phyloP scores from a whole-genome alignment of 2,797 vertebrate genomes.

The Emydoidea blandingii region DNA sequence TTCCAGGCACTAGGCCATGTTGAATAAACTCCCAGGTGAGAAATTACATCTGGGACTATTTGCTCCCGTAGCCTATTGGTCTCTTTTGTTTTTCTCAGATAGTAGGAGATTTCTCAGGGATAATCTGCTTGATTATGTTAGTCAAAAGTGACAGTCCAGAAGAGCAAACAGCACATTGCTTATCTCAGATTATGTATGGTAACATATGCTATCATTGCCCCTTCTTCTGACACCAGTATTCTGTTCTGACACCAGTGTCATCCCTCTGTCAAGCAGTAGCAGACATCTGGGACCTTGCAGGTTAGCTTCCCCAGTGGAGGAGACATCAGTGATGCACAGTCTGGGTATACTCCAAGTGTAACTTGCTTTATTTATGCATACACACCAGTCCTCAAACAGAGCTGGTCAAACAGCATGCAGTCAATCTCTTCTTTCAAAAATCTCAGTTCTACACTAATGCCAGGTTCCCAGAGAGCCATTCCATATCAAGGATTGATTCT shows the following conservation, averaged over 20 bases:
- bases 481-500: background rate
- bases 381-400: background rate
- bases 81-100: slow-evolving; percentile 47
- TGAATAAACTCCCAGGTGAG: slow-evolving; percentile 70
- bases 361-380: background rate
- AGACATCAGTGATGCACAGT: background rate
- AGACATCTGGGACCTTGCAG: background rate
- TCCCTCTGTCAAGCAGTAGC: background rate
- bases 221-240: background rate
- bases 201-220: background rate
- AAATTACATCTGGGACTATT: slow-evolving; percentile 62
- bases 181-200: background rate
- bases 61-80: slow-evolving; percentile 58
- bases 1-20: slow-evolving; percentile 60
- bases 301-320: background rate
- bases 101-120: slow-evolving; percentile 41
- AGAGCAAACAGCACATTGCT: background rate
- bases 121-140: background rate
- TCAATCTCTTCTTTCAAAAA: background rate
- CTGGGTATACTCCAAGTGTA: background rate
- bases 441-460: background rate
- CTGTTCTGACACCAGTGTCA: background rate
- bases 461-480: background rate
- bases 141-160: background rate
- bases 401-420: background rate